These are phyloP conservation scores for Phrynocephalus guinanensis DNA, from an alignment of 2,797 vertebrate species.

Conservation along the genomic window DNA sequence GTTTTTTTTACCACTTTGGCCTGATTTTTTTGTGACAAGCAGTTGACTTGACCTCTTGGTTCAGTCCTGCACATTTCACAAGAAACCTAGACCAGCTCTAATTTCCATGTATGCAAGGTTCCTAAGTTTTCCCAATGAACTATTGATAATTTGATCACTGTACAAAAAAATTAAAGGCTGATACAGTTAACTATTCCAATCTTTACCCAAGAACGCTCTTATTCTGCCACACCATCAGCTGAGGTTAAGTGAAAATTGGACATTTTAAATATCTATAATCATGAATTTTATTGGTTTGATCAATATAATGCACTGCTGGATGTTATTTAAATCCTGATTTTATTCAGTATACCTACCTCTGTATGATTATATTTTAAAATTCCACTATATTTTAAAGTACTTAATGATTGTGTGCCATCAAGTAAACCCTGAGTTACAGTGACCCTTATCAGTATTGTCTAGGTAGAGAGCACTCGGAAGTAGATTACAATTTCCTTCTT, in stretches of 20 bases:
- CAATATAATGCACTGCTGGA: conserved; percentile 43
- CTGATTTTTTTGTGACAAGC: conserved; percentile 61
- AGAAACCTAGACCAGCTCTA: conserved; percentile 71
- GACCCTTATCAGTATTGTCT: no score
- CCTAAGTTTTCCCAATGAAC: conserved; percentile 70
- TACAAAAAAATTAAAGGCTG: conserved; percentile 73
- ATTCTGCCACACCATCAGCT: conserved; percentile 64
- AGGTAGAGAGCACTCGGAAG: no score
- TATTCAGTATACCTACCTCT: not conserved
- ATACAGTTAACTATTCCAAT: conserved; percentile 65
- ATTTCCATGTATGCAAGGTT: conserved; percentile 63
- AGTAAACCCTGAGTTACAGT: no score
- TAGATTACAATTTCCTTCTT: no score
- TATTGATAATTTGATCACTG: conserved; percentile 79
- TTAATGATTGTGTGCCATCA: not conserved
- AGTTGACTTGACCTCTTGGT: conserved; percentile 66
- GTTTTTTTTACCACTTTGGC: conserved; percentile 53
- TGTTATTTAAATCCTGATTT: not conserved
- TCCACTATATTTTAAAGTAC: no score
- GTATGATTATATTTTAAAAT: not conserved
- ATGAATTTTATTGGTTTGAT: conserved; percentile 18
- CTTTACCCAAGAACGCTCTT: conserved; percentile 70
- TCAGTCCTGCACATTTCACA: conserved; percentile 69
- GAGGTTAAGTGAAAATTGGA: conserved; percentile 20
- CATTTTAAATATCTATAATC: conserved; percentile 40